Evolutionary conservation across 2,888 invertebrate species (phyloP).

Genomic region (Dynastes maya): DNA sequence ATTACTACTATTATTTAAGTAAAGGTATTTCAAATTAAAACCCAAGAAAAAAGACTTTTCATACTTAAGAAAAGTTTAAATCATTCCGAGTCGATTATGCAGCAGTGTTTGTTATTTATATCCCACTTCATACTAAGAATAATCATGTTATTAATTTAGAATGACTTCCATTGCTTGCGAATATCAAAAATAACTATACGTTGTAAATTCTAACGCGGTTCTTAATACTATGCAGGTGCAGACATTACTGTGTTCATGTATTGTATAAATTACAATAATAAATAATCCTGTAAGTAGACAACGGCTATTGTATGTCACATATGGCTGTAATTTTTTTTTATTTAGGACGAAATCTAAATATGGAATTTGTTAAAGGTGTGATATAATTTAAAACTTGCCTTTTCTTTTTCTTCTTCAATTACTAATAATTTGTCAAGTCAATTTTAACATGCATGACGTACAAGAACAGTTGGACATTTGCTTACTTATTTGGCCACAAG

Average conservation of each 20-base stretch:
- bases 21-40: no score
- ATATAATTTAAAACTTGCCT: constrained; percentile 39
- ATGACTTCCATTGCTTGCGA: no score
- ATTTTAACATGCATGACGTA: constrained; percentile 51
- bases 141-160: no score
- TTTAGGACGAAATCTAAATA: constrained; percentile 37
- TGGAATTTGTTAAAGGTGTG: constrained; percentile 45
- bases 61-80: no score
- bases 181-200: no score
- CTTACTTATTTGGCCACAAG: constrained; percentile 50
- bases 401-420: constrained; percentile 47
- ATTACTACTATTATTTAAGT: no score
- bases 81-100: no score
- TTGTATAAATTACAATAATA: constrained; percentile 35
- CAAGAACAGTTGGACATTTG: constrained; percentile 49
- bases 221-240: background rate
- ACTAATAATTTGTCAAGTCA: constrained; percentile 50
- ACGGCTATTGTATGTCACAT: constrained; percentile 8
- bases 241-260: background rate
- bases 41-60: no score
- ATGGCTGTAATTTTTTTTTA: constrained; percentile 37
- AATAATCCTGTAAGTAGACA: constrained; percentile 34
- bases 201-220: no score
- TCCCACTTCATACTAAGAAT: no score
- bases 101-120: no score